Percentiles rank a stretch among this genome's conserved stretches.
Evolutionary conservation across 1,140 invertebrate genomes (phyloP).

Genomic region (Stratiolaelaps scimitus): DNA sequence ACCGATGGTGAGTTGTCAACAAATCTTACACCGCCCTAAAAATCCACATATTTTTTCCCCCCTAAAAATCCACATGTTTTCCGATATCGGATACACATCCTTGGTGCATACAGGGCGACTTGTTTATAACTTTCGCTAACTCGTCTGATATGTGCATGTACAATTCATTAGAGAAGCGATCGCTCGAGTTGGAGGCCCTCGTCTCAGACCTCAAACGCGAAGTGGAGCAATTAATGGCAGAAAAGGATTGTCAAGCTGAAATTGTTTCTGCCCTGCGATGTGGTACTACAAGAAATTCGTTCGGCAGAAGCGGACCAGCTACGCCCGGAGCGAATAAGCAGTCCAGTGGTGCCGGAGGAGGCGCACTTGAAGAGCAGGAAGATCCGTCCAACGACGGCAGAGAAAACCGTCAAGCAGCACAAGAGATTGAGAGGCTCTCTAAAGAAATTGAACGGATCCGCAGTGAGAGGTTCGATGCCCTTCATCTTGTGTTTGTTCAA

Average conservation of each 20-base stretch:
- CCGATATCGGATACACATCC: too few relatives aligned
- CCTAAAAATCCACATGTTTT: too few relatives aligned
- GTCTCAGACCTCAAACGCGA: conserved; percentile 4
- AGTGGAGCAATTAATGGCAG: conserved; percentile 16
- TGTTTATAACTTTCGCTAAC: too few relatives aligned
- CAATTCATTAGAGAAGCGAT: conserved; percentile 4
- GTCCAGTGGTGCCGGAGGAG: too few relatives aligned
- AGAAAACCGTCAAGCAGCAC: too few relatives aligned
- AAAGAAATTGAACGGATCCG: conserved; percentile 14
- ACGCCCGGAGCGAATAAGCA: neutral
- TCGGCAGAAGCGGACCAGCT: neutral
- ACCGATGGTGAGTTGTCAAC: conserved; percentile 3
- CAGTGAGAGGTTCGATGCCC: neutral
- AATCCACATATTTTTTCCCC: too few relatives aligned
- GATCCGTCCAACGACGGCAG: too few relatives aligned
- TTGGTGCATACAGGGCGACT: too few relatives aligned
- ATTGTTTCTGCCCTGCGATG: neutral
- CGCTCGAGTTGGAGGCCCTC: conserved; percentile 2
- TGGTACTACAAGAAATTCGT: neutral
- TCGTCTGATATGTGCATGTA: neutral
- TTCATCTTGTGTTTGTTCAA: too few relatives aligned
- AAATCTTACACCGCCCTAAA: neutral
- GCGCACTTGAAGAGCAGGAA: too few relatives aligned
- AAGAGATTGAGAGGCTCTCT: conserved; percentile 2
- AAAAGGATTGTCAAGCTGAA: conserved; percentile 23